These are phyloP conservation scores for Oxyteleia sp. DNA, from an alignment of 2,888 invertebrate genomes.

Conservation along the genomic window DNA sequence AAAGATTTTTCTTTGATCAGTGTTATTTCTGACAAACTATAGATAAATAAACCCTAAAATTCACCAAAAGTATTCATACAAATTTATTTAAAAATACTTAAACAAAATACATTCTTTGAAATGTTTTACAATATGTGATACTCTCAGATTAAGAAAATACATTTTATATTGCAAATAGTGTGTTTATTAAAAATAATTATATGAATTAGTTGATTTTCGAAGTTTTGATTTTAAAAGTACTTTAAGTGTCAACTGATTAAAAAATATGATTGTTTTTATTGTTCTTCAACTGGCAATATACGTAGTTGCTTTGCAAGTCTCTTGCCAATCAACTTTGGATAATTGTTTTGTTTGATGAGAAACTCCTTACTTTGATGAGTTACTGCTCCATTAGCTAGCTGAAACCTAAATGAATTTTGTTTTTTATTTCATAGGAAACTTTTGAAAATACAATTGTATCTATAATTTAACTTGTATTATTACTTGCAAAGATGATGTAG, in stretches of 20 bases:
- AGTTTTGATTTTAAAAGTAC: neutral
- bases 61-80: no score
- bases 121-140: neutral
- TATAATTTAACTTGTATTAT: slow-evolving; percentile 28
- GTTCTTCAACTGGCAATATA: slow-evolving; percentile 56
- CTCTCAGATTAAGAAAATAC: neutral
- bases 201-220: neutral
- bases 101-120: no score
- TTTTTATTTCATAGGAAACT: no score
- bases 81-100: no score
- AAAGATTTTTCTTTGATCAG: no score
- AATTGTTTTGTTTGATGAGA: slow-evolving; percentile 93
- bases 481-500: slow-evolving; percentile 93
- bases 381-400: slow-evolving; percentile 96
- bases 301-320: slow-evolving; percentile 89
- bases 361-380: slow-evolving; percentile 97
- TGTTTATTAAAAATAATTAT: neutral
- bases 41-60: no score
- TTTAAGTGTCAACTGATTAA: neutral
- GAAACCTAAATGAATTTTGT: no score
- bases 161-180: neutral
- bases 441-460: slow-evolving; percentile 70
- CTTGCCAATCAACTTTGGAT: slow-evolving; percentile 94
- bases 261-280: neutral
- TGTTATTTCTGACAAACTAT: no score